phyloP scores from a whole-genome alignment of 2,888 invertebrate species.

The Hemistola chrysoprasaria region DNA sequence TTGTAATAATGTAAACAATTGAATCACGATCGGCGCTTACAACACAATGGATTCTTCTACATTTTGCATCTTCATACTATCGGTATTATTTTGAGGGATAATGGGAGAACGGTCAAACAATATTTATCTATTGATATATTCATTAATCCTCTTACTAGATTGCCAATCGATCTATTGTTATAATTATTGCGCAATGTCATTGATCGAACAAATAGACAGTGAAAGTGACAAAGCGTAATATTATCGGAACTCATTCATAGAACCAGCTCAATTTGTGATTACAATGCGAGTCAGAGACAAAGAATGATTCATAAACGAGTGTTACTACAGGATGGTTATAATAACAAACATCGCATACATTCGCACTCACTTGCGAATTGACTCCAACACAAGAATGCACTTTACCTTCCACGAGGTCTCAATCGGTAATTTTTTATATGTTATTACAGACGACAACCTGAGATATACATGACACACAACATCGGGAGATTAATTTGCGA shows the following conservation, averaged over 20 bases:
- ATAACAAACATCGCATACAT: constrained; percentile 53
- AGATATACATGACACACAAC: constrained; percentile 68
- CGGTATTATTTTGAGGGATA: too few species aligned
- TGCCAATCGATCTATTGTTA: constrained; percentile 11
- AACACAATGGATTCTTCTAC: constrained; percentile 18
- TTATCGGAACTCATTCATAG: constrained; percentile 28
- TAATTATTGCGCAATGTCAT: constrained; percentile 13
- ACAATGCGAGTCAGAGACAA: constrained; percentile 40
- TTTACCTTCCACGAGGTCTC: constrained; percentile 66
- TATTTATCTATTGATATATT: too few species aligned
- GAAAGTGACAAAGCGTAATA: constrained; percentile 13
- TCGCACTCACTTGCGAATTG: constrained; percentile 75
- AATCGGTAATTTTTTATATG: constrained; percentile 73
- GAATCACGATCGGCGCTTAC: constrained; percentile 42
- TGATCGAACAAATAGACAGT: constrained; percentile 15
- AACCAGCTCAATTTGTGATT: constrained; percentile 34
- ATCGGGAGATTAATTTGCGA: constrained; percentile 76
- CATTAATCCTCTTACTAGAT: too few species aligned
- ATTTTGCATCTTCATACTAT: constrained; percentile 4
- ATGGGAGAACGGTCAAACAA: too few species aligned
- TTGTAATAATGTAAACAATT: constrained; percentile 63
- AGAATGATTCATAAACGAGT: constrained; percentile 45
- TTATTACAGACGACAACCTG: constrained; percentile 58
- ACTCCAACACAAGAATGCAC: constrained; percentile 77
- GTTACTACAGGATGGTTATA: constrained; percentile 43